phyloP scores from a whole-genome alignment of 92 coral and sea anemone genomes.

The Galaxea fascicularis region DNA sequence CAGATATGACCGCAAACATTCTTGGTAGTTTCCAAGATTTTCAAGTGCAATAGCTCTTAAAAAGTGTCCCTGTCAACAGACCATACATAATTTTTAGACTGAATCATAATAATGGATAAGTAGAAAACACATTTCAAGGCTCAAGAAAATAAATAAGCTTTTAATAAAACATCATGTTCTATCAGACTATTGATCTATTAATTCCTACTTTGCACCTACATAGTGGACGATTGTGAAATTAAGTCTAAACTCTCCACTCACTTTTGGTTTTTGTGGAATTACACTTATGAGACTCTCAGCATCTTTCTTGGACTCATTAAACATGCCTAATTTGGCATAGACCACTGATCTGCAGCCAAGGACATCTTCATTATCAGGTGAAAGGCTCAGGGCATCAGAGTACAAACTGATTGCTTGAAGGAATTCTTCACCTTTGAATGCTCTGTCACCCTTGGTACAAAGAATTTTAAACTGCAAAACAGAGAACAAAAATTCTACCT shows the following conservation, averaged over 20 bases:
- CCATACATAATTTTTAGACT: not conserved
- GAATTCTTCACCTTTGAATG: slow-evolving; percentile 65
- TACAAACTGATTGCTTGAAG: slow-evolving; percentile 82
- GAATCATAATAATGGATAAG: not conserved
- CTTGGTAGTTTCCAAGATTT: slow-evolving; percentile 76
- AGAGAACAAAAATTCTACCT: not conserved
- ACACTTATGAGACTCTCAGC: slow-evolving; percentile 74
- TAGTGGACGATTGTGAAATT: not conserved
- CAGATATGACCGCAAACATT: slow-evolving; percentile 67
- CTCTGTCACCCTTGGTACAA: slow-evolving; percentile 70
- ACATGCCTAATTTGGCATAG: slow-evolving; percentile 82
- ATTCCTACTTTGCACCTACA: too few species aligned
- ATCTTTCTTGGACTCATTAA: slow-evolving; percentile 90
- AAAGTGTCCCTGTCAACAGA: slow-evolving; percentile 70
- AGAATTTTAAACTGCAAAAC: slow-evolving; percentile 69
- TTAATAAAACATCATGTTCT: too few species aligned
- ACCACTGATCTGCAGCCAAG: slow-evolving; percentile 82
- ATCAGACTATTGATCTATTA: too few species aligned
- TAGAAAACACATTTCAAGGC: too few species aligned
- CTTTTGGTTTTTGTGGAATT: slow-evolving; percentile 80
- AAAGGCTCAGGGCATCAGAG: slow-evolving; percentile 72
- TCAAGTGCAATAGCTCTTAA: slow-evolving; percentile 82
- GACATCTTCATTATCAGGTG: slow-evolving; percentile 67
- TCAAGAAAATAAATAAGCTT: too few species aligned
- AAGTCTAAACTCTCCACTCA: slow-evolving; percentile 4